Conservation (phyloP, 2,888 invertebrate species). For the Carabus problematicus region DNA sequence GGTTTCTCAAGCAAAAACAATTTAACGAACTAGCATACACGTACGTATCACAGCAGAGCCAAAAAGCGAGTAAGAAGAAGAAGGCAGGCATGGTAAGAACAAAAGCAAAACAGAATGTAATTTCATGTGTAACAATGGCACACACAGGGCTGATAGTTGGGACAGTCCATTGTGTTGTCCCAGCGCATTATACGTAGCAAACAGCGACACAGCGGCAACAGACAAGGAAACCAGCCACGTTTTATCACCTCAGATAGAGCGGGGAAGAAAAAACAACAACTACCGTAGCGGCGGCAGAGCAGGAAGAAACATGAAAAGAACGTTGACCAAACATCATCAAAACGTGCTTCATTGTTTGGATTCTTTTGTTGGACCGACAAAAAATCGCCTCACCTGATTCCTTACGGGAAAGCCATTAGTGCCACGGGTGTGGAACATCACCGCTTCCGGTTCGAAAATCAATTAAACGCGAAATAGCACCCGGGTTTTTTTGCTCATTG, state of each 20-base stretch:
- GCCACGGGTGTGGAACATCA: constrained; percentile 16
- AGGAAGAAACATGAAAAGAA: constrained; percentile 40
- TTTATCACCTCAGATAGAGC: constrained; percentile 33
- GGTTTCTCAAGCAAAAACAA: no score
- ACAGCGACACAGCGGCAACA: not conserved
- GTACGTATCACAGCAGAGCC: no score
- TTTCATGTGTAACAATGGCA: constrained; percentile 42
- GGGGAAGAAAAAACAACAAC: constrained; percentile 26
- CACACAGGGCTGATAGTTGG: constrained; percentile 41
- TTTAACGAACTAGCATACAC: no score
- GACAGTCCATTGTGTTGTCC: constrained; percentile 40
- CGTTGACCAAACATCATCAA: constrained; percentile 42
- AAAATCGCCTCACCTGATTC: constrained; percentile 35
- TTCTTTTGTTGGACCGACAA: constrained; percentile 34
- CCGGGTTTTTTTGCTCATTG: constrained; percentile 18
- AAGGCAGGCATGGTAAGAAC: constrained; percentile 26
- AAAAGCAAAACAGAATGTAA: constrained; percentile 43
- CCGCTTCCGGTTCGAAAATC: constrained; percentile 32
- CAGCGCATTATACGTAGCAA: constrained; percentile 25
- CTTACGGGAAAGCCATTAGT: constrained; percentile 35
- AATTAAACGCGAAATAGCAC: constrained; percentile 37
- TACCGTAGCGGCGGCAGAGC: not conserved
- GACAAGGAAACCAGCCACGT: constrained; percentile 6
- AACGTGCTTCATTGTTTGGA: constrained; percentile 39
- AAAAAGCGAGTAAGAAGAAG: not conserved